Evolutionary conservation across 2,888 invertebrate genomes (phyloP).

Genomic region (Hydroisotoma schaefferi): DNA sequence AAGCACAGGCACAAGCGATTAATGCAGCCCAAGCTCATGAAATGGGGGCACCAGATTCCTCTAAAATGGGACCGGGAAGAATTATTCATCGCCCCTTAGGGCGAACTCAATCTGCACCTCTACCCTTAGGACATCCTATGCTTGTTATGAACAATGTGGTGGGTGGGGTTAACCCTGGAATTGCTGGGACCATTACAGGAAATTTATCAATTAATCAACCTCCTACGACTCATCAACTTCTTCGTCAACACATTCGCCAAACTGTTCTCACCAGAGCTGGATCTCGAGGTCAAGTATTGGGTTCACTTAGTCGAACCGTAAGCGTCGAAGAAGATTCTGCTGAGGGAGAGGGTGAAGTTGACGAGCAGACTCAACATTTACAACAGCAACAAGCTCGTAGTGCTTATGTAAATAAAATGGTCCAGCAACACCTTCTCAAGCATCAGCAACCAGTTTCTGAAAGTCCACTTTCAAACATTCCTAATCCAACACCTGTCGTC

Average conservation of each 20-base stretch:
- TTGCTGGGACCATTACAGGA: constrained; percentile 49
- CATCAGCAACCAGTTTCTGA: constrained; percentile 33
- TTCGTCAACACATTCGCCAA: constrained; percentile 74
- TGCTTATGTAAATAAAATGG: constrained; percentile 37
- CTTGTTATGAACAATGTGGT: constrained; percentile 53
- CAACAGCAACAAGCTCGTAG: constrained; percentile 35
- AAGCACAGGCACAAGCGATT: constrained; percentile 50
- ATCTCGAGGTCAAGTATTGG: constrained; percentile 50
- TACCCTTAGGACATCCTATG: constrained; percentile 85
- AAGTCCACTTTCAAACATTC: constrained; percentile 33
- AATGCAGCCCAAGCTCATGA: constrained; percentile 40
- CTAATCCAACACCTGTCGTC: constrained; percentile 36
- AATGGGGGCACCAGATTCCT: constrained; percentile 21
- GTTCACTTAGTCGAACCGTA: constrained; percentile 56
- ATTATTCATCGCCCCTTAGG: constrained; percentile 70
- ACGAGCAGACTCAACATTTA: constrained; percentile 21
- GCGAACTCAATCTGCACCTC: constrained; percentile 89
- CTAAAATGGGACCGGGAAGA: constrained; percentile 33
- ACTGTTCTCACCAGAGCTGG: constrained; percentile 69
- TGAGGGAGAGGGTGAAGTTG: constrained; percentile 48
- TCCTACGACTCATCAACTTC: constrained; percentile 44
- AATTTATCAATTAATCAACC: constrained; percentile 49
- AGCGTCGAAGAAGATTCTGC: constrained; percentile 53
- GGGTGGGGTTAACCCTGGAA: constrained; percentile 50
- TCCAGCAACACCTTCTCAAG: constrained; percentile 36